Evolutionary conservation across 2,888 invertebrate species (phyloP).

Genomic region (Drosophila ustulata): DNA sequence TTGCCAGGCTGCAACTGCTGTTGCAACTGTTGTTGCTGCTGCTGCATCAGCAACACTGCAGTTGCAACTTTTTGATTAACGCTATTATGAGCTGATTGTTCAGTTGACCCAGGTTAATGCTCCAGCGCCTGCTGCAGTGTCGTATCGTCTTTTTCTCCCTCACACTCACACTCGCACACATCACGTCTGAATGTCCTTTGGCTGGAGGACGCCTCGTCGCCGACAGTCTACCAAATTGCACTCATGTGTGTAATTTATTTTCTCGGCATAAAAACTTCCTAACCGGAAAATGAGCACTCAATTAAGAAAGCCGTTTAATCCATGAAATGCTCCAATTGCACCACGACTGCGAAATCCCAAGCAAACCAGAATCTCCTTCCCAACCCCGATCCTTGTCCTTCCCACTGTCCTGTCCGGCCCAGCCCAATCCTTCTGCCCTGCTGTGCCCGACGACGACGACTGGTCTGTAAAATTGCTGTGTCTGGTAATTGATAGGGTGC

Average conservation of each 20-base stretch:
- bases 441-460: constrained; percentile 3
- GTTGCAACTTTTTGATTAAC: constrained; percentile 78
- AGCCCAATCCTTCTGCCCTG: neutral
- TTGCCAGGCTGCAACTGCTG: constrained; percentile 28
- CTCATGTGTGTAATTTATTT: constrained; percentile 81
- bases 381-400: neutral
- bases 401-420: neutral
- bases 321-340: constrained; percentile 63
- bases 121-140: constrained; percentile 36
- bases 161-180: neutral
- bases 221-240: constrained; percentile 67
- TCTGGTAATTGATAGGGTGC: constrained; percentile 72
- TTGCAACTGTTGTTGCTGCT: constrained; percentile 26
- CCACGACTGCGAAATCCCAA: constrained; percentile 30
- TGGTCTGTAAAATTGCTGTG: constrained; percentile 55
- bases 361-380: constrained; percentile 1
- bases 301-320: constrained; percentile 79
- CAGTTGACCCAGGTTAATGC: constrained; percentile 74
- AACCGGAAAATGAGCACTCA: constrained; percentile 82
- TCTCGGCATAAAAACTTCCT: constrained; percentile 80
- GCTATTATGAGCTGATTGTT: constrained; percentile 80
- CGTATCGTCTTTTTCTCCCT: neutral
- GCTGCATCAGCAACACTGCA: constrained; percentile 32
- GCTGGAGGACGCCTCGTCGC: constrained; percentile 14
- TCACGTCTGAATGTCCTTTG: constrained; percentile 39